Evolutionary conservation across 2,888 invertebrate genomes (phyloP).

Genomic region (Salticus scenicus): DNA sequence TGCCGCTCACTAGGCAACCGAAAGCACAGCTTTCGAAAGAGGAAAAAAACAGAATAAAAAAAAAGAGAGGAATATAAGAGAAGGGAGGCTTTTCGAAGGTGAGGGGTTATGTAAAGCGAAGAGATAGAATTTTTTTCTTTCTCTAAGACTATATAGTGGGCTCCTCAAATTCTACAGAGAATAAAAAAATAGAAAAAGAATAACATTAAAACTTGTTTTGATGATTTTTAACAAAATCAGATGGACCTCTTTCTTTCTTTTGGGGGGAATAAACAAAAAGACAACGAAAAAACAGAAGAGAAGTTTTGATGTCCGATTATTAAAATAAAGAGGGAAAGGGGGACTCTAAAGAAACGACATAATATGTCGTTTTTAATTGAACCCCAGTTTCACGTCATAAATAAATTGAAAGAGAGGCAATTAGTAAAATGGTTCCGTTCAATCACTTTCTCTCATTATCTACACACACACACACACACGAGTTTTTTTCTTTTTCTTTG

Average conservation of each 20-base stretch:
- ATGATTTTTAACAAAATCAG: conserved; percentile 64
- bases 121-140: conserved; percentile 53
- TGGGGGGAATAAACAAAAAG: conserved; percentile 28
- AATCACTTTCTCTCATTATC: background rate
- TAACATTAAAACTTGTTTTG: conserved; percentile 66
- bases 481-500: background rate
- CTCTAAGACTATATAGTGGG: conserved; percentile 23
- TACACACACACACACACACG: background rate
- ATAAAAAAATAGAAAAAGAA: conserved; percentile 45
- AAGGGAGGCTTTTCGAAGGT: conserved; percentile 52
- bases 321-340: background rate
- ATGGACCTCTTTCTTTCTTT: conserved; percentile 18
- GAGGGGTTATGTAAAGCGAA: conserved; percentile 64
- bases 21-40: conserved; percentile 35
- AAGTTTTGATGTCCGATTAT: background rate
- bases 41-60: conserved; percentile 27
- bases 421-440: conserved; percentile 44
- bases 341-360: background rate
- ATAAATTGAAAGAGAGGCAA: conserved; percentile 35
- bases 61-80: conserved; percentile 13
- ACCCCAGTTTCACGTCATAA: conserved; percentile 15
- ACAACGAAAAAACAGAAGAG: conserved; percentile 42
- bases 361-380: conserved; percentile 45
- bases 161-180: conserved; percentile 58
- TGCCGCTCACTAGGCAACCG: conserved; percentile 29